Evolutionary conservation across 2,797 vertebrate genomes (phyloP).

Genomic region (Gouania willdenowi): DNA sequence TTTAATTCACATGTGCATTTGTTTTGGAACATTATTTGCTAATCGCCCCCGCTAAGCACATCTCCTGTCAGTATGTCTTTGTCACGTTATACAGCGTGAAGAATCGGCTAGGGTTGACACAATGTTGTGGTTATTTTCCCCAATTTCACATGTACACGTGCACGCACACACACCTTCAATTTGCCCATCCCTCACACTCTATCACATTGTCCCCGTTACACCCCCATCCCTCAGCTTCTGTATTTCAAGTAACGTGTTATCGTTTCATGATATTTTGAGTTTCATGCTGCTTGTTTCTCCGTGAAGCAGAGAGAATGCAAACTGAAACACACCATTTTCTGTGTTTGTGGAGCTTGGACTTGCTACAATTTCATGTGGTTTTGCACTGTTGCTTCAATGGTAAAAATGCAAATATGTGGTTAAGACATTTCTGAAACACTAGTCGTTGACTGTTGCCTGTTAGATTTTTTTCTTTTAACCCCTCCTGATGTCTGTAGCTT

Average conservation of each 20-base stretch:
- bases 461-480: no score
- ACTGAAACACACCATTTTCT: conserved; percentile 17
- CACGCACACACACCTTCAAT: conserved; percentile 12
- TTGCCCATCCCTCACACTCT: conserved; percentile 8
- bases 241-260: conserved; percentile 40
- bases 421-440: conserved; percentile 9
- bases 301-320: conserved; percentile 15
- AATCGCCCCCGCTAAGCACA: conserved; percentile 33
- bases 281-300: conserved; percentile 33
- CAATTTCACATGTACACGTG: conserved; percentile 34
- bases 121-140: conserved; percentile 57
- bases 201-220: not conserved
- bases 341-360: conserved; percentile 17
- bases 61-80: conserved; percentile 41
- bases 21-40: conserved; percentile 40
- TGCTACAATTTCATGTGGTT: conserved; percentile 35
- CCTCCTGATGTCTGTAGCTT: no score
- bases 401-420: conserved; percentile 3
- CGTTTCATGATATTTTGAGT: conserved; percentile 39
- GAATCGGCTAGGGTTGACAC: conserved; percentile 53
- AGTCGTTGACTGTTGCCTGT: not conserved
- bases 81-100: conserved; percentile 37
- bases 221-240: conserved; percentile 20
- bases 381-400: conserved; percentile 18
- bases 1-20: conserved; percentile 14